Base-by-base conservation (phyloP, 2,113 vertebrate genomes). In the Planiliza haematocheilus region DNA sequence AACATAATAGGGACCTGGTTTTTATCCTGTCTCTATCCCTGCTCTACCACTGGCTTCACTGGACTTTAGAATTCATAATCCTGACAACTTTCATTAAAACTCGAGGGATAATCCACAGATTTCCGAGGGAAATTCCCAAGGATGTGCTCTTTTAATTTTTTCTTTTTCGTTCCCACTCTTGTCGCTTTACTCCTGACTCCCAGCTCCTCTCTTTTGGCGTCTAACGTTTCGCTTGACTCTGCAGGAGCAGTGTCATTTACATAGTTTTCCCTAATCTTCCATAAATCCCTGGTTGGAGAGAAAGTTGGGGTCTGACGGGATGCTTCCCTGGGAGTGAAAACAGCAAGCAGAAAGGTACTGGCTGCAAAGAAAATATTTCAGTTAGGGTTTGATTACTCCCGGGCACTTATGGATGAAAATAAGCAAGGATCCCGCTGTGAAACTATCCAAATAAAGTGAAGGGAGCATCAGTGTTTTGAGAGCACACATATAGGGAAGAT, bases 261-360 rank as follows among this genome's bases (percentile, higher is more conserved):
- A 90, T 91, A 90, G 81, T 88, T 91, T 87, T 87, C 79, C 79
- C 70, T 90, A 90, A 92, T 92, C 88, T 88, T 87, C 70, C 64
- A 7, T 73, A 84, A 90, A 89, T 80, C 79, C 87, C 53, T 49
- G 34, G 50, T 83, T 84, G 68, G 61, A 68, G 74, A 77, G 50
- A 70, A 45, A 74, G 76, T 39, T 57, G 4, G 51, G 57, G 62
- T 50, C 65, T 75, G 58, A 81, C 18, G 24, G 70, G 74, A 81
- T 45, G 53, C 50, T 67, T 85, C 74, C 65, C 56, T 57, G 80
- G 51, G 78, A 86, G 73, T 64, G 64, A 79, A 85, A 85, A 74
- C 43, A 45, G 38, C 82, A 72, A 49, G 79, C 75, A 56, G 70
- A 86, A 79, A 81, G 74, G 46, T 67, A 63, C 73, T 70, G 79